Evolutionary conservation across 2,797 vertebrate genomes (phyloP).

Genomic region (Hoplostethus atlanticus): DNA sequence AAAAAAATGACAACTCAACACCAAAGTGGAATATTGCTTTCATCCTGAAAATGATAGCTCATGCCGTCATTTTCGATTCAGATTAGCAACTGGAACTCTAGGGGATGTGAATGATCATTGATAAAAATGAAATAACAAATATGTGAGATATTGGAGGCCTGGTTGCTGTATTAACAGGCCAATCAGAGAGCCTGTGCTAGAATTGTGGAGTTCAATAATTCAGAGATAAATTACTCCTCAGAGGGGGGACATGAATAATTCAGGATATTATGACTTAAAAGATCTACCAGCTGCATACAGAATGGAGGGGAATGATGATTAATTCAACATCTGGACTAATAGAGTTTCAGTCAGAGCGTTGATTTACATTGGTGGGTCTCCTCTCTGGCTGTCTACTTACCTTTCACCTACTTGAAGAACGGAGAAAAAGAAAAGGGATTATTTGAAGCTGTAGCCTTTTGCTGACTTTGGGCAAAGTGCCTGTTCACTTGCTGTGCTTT

Average conservation of each 20-base stretch:
- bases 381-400: constrained; percentile 46
- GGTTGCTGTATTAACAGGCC: constrained; percentile 66
- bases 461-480: constrained; percentile 41
- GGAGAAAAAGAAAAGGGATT: constrained; percentile 28
- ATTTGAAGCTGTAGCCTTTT: constrained; percentile 37
- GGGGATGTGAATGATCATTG: constrained; percentile 16
- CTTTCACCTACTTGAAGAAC: constrained; percentile 40
- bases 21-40: constrained; percentile 36
- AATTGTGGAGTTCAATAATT: constrained; percentile 85
- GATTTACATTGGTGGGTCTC: constrained; percentile 59
- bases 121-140: constrained; percentile 3
- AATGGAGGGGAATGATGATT: constrained; percentile 77
- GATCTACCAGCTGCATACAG: constrained; percentile 73
- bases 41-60: constrained; percentile 49
- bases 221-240: constrained; percentile 83
- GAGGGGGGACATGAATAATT: constrained; percentile 85
- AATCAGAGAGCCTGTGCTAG: constrained; percentile 71
- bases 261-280: constrained; percentile 86
- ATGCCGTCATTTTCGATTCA: constrained; percentile 27
- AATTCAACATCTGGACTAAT: constrained; percentile 85
- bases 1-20: constrained; percentile 11
- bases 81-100: constrained; percentile 41
- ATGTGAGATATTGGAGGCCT: constrained; percentile 46
- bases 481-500: constrained; percentile 44
- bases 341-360: constrained; percentile 66